Percentiles rank a stretch among this genome's conserved stretches.
phyloP scores from a whole-genome alignment of 2,888 invertebrate genomes.

The Rhingia campestris region DNA sequence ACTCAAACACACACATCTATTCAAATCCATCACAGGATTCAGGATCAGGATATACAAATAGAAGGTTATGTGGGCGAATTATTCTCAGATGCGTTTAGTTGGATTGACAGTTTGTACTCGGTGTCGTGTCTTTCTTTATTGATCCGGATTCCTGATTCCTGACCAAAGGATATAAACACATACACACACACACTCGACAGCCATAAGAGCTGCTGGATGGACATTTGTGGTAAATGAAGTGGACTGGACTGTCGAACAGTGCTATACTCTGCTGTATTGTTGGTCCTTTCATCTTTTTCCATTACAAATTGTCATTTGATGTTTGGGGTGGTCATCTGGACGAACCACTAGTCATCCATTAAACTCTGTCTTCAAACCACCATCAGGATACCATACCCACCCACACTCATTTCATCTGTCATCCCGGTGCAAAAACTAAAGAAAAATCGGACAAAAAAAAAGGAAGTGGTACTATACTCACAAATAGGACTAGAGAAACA shows the following conservation, averaged over 20 bases:
- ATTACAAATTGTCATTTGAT: slow-evolving; percentile 69
- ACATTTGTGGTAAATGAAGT: slow-evolving; percentile 60
- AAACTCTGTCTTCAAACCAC: slow-evolving; percentile 37
- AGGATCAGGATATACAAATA: slow-evolving; percentile 18
- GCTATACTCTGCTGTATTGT: slow-evolving; percentile 1
- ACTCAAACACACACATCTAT: background rate
- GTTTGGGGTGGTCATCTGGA: slow-evolving; percentile 54
- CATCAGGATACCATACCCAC: background rate
- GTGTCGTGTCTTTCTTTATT: slow-evolving; percentile 52
- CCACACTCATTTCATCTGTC: slow-evolving; percentile 62
- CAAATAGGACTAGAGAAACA: slow-evolving; percentile 40
- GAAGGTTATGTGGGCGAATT: slow-evolving; percentile 28
- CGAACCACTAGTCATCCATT: slow-evolving; percentile 55
- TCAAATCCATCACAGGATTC: background rate
- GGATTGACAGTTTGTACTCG: slow-evolving; percentile 55
- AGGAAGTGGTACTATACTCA: slow-evolving; percentile 25
- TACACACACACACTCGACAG: background rate
- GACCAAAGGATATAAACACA: slow-evolving; percentile 11
- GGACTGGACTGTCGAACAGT: slow-evolving; percentile 43
- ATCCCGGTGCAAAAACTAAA: slow-evolving; percentile 38
- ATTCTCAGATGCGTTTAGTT: slow-evolving; percentile 43
- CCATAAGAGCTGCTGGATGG: background rate
- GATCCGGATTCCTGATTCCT: slow-evolving; percentile 8
- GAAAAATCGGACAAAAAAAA: slow-evolving; percentile 46
- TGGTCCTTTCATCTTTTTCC: slow-evolving; percentile 65